Conservation (phyloP, 1,140 invertebrate species). For the Drosophila prosaltans region DNA sequence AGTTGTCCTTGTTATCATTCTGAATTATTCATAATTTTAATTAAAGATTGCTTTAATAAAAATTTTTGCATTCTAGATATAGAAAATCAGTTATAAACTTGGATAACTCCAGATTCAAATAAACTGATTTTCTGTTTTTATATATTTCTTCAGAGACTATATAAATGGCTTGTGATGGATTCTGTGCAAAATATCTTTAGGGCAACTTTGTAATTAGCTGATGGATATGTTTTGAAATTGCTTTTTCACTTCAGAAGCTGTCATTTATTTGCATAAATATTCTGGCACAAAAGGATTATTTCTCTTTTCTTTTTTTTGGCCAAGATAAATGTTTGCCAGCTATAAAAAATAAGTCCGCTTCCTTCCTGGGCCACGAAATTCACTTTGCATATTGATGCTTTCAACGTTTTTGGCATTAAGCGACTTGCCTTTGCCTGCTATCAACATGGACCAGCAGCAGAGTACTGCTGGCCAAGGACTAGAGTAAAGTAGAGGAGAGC, state of each 20-base stretch:
- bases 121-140: too few relatives aligned
- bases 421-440: slow-evolving; percentile 57
- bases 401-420: slow-evolving; percentile 76
- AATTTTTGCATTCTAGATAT: neutral
- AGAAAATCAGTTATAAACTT: neutral
- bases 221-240: neutral
- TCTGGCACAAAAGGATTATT: slow-evolving; percentile 25
- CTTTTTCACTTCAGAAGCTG: slow-evolving; percentile 49
- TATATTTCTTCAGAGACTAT: too few relatives aligned
- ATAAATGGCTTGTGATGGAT: too few relatives aligned
- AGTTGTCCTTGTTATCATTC: slow-evolving; percentile 5
- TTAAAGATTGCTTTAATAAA: neutral
- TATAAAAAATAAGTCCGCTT: slow-evolving; percentile 22
- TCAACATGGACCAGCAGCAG: slow-evolving; percentile 56
- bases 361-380: slow-evolving; percentile 30
- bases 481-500: slow-evolving; percentile 22
- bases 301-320: slow-evolving; percentile 11
- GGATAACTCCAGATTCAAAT: neutral
- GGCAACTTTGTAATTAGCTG: neutral
- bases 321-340: slow-evolving; percentile 71
- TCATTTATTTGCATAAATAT: slow-evolving; percentile 69
- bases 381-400: slow-evolving; percentile 81
- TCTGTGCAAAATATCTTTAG: neutral
- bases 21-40: slow-evolving; percentile 9
- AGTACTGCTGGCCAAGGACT: neutral